Evolutionary conservation across 2,797 vertebrate species (phyloP).

Genomic region (Sorex maritimensis): DNA sequence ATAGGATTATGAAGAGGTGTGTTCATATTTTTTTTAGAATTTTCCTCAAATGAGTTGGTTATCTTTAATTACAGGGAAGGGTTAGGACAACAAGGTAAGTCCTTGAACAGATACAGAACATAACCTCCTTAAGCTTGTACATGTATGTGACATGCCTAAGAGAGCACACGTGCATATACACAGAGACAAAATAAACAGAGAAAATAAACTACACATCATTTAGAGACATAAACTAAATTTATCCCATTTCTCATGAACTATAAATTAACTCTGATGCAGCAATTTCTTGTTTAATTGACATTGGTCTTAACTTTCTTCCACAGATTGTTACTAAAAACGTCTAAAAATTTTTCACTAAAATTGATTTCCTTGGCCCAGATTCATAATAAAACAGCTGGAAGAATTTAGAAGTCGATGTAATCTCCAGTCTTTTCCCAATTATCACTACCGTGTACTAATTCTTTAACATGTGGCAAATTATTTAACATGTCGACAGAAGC

Average conservation of each 20-base stretch:
- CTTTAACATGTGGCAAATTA: slow-evolving; percentile 55
- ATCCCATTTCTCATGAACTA: not conserved
- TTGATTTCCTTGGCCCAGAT: slow-evolving; percentile 44
- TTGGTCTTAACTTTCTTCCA: slow-evolving; percentile 53
- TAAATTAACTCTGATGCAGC: slow-evolving; percentile 23
- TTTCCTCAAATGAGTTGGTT: not conserved
- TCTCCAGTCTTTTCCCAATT: slow-evolving; percentile 41
- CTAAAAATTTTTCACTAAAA: slow-evolving; percentile 56
- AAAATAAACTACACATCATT: slow-evolving; percentile 60
- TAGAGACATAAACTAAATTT: slow-evolving; percentile 32
- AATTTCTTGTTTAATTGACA: slow-evolving; percentile 64
- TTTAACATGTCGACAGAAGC: not conserved
- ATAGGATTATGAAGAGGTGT: not conserved
- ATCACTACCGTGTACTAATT: slow-evolving; percentile 38
- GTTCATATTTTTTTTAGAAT: slow-evolving; percentile 50
- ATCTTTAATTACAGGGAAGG: slow-evolving; percentile 44
- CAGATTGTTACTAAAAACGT: slow-evolving; percentile 45
- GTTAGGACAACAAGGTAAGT: not conserved
- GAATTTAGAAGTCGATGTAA: slow-evolving; percentile 56
- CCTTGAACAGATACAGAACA: slow-evolving; percentile 19
- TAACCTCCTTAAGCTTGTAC: slow-evolving; percentile 42
- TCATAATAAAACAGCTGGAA: slow-evolving; percentile 25
- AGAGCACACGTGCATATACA: not conserved
- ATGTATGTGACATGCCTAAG: not conserved
- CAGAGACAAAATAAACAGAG: slow-evolving; percentile 46